phyloP scores from a whole-genome alignment of 53 echinoderm and acorn worm species.

The Echinarachnius parma region DNA sequence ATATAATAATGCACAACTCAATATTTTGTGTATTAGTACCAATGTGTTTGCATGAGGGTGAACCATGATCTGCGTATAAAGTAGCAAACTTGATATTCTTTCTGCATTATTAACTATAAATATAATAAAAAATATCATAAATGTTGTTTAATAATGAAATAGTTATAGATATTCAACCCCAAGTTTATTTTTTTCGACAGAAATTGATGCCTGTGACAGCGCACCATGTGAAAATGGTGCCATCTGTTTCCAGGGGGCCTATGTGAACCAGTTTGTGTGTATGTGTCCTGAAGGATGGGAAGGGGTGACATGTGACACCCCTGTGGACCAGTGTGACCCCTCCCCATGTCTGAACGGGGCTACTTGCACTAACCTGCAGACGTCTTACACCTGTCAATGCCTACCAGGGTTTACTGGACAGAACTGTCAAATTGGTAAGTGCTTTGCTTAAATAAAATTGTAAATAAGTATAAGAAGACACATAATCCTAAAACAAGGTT shows the following conservation, averaged over 20 bases:
- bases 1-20: too few species aligned
- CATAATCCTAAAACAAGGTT: too few species aligned
- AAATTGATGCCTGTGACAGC: conserved; percentile 49
- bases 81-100: too few species aligned
- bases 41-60: too few species aligned
- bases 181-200: conserved; percentile 14
- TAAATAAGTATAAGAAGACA: too few species aligned
- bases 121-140: too few species aligned
- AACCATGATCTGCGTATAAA: too few species aligned
- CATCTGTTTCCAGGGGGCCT: conserved; percentile 45
- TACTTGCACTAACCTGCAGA: conserved; percentile 30
- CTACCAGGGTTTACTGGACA: conserved; percentile 21
- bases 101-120: too few species aligned
- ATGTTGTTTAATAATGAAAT: too few species aligned
- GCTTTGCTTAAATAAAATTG: too few species aligned
- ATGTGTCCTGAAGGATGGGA: conserved; percentile 59
- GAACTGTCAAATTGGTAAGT: conserved; percentile 46
- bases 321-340: conserved; percentile 39
- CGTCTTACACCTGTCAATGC: conserved; percentile 27
- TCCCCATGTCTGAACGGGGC: conserved; percentile 52
- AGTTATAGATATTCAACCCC: not conserved
- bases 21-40: too few species aligned
- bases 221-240: conserved; percentile 49
- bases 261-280: conserved; percentile 33
- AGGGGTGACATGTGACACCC: conserved; percentile 26